Base-by-base conservation (phyloP, 2,888 invertebrate species). In the Pristionchus arcanus region DNA sequence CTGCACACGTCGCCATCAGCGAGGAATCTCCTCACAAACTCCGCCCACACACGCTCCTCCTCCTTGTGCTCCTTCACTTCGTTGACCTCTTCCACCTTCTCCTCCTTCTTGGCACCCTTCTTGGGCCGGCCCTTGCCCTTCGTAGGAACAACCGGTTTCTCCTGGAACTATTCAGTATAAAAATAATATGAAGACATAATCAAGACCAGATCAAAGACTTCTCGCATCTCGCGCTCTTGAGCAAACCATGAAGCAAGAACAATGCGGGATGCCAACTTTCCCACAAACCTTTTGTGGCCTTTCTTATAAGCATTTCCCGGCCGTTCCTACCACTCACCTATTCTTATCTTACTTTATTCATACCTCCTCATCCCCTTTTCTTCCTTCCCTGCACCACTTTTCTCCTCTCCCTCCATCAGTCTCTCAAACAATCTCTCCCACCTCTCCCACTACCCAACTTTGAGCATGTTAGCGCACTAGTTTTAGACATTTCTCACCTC, bases 71-170 rank as follows among this genome's bases (percentile, higher is more conserved):
- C 25, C n/a, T 28, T 34, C 71, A 71, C n/a, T 19, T 37, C 74
- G 19, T 37, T 74, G 28, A 31, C 49, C 19, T 77, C 31, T 13
- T 25, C n/a, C 37, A 13, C 31, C 25, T 37, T 21, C 28, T 28
- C 84, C 25, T 85, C 49, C 84, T 85, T 37, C 59, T 49, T 49
- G 0, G 5, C 34, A 59, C n/a, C 81, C 81, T 81, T 81, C 81
- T 81, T 81, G 74, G 63, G 4, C 25, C 63, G 42, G 42, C 42
- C 42, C 11, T 49, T 25, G 25, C 63, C 71, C 71, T 1, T 71
- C 1, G 31, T 7, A 5, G 71, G 15, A 15, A 34, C 71, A 3
- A 28, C 15, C 28, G n/a, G 11, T 19, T 71, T 71, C 71, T 71
- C 71, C 71, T 71, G 71, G 15, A 71, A 31, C 21, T 4, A 25